A percentile compares a stretch with the other conserved stretches of the same genome.
phyloP scores from a whole-genome alignment of 2,113 vertebrate genomes.

The Pungitius pungitius region DNA sequence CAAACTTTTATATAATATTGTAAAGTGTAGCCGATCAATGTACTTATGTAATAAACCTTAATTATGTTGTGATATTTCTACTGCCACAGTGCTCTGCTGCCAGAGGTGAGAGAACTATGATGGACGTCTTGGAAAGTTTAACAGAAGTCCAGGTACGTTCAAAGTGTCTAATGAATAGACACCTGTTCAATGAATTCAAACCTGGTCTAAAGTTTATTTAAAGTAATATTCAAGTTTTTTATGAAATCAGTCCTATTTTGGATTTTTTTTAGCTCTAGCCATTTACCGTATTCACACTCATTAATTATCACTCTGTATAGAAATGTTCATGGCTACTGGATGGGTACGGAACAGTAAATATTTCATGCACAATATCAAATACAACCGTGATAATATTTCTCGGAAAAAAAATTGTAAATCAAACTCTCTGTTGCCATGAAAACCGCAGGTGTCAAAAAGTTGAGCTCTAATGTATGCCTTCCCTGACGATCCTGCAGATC shows the following conservation, averaged over 20 bases:
- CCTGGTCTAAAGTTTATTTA: neutral
- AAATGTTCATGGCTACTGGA: neutral
- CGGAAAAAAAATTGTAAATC: neutral
- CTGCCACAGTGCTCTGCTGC: slow-evolving; percentile 79
- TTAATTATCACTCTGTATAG: neutral
- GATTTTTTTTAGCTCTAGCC: too few relatives aligned
- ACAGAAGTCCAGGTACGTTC: slow-evolving; percentile 87
- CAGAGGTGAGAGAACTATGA: slow-evolving; percentile 83
- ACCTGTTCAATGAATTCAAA: neutral
- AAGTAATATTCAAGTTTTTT: neutral
- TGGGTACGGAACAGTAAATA: neutral
- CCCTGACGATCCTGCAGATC: slow-evolving; percentile 47
- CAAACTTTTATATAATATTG: neutral
- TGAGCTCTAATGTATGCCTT: neutral
- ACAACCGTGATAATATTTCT: neutral
- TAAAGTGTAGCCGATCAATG: neutral
- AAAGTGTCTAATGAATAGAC: neutral
- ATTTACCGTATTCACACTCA: neutral
- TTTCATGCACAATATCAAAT: neutral
- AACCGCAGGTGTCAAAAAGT: neutral
- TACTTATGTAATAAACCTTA: neutral
- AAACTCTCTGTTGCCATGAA: neutral
- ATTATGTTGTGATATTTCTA: neutral
- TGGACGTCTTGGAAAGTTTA: slow-evolving; percentile 88
- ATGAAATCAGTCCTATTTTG: too few relatives aligned